Evolutionary conservation across 1,140 invertebrate genomes (phyloP).

Genomic region (Andrena cerasifolii): DNA sequence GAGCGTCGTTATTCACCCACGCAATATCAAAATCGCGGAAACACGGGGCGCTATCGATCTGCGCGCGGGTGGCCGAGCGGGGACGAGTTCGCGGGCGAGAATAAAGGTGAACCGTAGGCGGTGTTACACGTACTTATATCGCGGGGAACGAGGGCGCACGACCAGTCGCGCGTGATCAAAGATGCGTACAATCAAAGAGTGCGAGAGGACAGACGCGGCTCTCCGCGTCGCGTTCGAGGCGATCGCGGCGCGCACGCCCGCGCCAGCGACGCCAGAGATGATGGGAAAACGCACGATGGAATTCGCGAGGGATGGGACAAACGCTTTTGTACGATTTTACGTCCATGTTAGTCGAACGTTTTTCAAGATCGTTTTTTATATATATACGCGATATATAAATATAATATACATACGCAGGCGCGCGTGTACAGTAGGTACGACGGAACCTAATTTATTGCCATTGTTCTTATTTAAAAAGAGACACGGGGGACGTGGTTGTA

Average conservation of each 20-base stretch:
- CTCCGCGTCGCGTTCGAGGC: background rate
- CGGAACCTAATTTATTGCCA: slow-evolving; percentile 60
- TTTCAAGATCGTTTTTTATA: slow-evolving; percentile 66
- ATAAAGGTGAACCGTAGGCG: slow-evolving; percentile 52
- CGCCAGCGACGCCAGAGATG: no score
- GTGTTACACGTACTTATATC: slow-evolving; percentile 64
- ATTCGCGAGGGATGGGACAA: slow-evolving; percentile 50
- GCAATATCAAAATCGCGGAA: no score
- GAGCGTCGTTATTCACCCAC: no score
- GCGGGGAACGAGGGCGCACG: slow-evolving; percentile 47
- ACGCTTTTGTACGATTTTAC: slow-evolving; percentile 74
- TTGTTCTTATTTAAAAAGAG: slow-evolving; percentile 56
- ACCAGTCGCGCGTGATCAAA: slow-evolving; percentile 64
- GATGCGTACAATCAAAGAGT: slow-evolving; percentile 74
- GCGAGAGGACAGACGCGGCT: slow-evolving; percentile 26
- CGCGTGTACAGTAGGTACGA: slow-evolving; percentile 58
- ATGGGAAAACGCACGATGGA: slow-evolving; percentile 12
- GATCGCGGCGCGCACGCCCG: slow-evolving; percentile 5
- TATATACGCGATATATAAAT: slow-evolving; percentile 45
- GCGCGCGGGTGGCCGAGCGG: background rate
- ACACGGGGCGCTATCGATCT: slow-evolving; percentile 7
- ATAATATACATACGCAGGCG: slow-evolving; percentile 44
- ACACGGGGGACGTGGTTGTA: background rate
- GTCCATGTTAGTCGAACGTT: slow-evolving; percentile 73
- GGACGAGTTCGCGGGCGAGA: slow-evolving; percentile 13